Evolutionary conservation across 2,113 vertebrate species (phyloP).

Genomic region (Lanius ludovicianus): DNA sequence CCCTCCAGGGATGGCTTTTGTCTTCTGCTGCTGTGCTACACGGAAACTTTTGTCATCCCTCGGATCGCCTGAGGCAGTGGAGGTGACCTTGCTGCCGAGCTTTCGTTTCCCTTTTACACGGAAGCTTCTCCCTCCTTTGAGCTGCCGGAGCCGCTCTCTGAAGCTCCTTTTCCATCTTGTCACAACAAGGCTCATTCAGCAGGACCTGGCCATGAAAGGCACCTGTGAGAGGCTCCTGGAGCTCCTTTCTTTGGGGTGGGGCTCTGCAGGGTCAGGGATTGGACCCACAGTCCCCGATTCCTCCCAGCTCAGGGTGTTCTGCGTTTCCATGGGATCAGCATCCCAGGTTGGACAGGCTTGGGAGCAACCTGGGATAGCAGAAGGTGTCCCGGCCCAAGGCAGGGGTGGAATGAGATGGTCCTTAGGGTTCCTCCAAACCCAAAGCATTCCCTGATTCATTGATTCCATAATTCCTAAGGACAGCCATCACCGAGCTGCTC

Average conservation of each 20-base stretch:
- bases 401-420: neutral
- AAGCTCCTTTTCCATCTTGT: neutral
- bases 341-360: neutral
- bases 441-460: neutral
- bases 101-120: conserved; percentile 5
- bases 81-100: conserved; percentile 56
- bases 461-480: neutral
- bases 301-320: neutral
- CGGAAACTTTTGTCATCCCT: conserved; percentile 61
- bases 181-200: neutral
- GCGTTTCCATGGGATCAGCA: neutral
- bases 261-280: neutral
- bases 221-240: neutral
- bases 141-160: accelerated
- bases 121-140: conserved; percentile 13
- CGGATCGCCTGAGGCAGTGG: conserved; percentile 58
- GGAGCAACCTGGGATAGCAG: accelerated
- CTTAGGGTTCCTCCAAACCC: neutral
- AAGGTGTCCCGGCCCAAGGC: neutral
- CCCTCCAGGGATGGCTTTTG: conserved; percentile 65
- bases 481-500: accelerated
- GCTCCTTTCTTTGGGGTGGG: neutral
- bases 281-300: accelerated
- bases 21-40: conserved; percentile 53
- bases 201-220: neutral